A percentile compares a stretch with the other conserved stretches of the same genome.
These are phyloP conservation scores for Bubo bubo DNA, from an alignment of 2,113 vertebrate genomes.

Conservation along the genomic window DNA sequence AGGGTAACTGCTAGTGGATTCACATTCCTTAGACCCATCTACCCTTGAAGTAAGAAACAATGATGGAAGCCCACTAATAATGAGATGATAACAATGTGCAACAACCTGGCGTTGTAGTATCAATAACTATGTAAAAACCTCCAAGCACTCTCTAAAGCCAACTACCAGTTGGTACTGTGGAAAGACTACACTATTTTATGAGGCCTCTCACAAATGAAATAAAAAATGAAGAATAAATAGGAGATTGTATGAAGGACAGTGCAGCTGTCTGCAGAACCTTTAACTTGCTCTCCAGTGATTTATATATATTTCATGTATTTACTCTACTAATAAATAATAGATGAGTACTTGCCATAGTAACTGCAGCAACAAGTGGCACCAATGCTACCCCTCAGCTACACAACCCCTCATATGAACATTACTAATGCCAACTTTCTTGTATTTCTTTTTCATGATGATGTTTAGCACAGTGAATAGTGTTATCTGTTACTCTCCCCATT, in stretches of 20 bases:
- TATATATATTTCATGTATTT: slow-evolving; percentile 62
- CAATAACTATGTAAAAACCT: not conserved
- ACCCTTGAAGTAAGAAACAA: not conserved
- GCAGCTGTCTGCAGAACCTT: slow-evolving; percentile 37
- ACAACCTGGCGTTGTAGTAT: not conserved
- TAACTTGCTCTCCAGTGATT: slow-evolving; percentile 33
- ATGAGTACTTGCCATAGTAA: slow-evolving; percentile 26
- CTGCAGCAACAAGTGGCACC: slow-evolving; percentile 52
- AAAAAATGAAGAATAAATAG: slow-evolving; percentile 15
- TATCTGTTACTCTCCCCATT: not conserved
- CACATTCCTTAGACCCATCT: not conserved
- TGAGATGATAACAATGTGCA: not conserved
- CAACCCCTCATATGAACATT: not conserved
- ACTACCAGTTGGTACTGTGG: not conserved
- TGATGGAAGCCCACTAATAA: not conserved
- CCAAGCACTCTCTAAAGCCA: not conserved
- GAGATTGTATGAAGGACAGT: not conserved
- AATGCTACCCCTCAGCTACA: not conserved
- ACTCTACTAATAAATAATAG: slow-evolving; percentile 55
- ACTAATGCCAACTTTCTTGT: not conserved
- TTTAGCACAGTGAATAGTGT: not conserved
- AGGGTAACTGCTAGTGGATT: not conserved
- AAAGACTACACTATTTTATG: not conserved
- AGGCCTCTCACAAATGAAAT: slow-evolving; percentile 10
- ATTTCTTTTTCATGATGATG: not conserved